Conservation (phyloP, 1,140 invertebrate species). For the Cepaea nemoralis region DNA sequence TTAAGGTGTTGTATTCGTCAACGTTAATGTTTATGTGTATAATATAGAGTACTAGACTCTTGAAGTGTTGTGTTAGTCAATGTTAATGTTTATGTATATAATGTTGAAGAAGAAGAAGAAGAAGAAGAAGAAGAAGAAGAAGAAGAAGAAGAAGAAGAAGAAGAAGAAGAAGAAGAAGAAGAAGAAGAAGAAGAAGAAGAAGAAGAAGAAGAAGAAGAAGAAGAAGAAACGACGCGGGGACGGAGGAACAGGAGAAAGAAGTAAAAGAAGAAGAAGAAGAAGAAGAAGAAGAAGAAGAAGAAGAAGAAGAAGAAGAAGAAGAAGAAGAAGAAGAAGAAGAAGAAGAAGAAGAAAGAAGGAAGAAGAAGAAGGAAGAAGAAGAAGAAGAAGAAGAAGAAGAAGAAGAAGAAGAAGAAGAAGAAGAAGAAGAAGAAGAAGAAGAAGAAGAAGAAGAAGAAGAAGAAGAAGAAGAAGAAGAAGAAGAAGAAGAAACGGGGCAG, state of each 20-base stretch:
- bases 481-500: slow-evolving; percentile 1
- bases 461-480: slow-evolving; percentile 1
- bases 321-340: background rate
- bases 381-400: slow-evolving; percentile 12
- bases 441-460: no score
- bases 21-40: no score
- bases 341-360: background rate
- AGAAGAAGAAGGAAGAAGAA: background rate
- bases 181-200: slow-evolving; percentile 10
- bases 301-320: background rate
- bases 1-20: no score
- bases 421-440: slow-evolving; percentile 10
- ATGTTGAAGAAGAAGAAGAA: background rate
- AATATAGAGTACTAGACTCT: no score
- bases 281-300: background rate
- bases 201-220: no score
- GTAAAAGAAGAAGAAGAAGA: no score
- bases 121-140: background rate
- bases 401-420: slow-evolving; percentile 10
- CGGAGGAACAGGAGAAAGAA: no score
- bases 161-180: slow-evolving; percentile 11
- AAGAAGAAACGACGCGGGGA: no score
- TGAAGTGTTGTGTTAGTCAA: no score
- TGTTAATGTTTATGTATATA: no score
- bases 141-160: slow-evolving; percentile 3